A percentile compares a stretch with the other conserved stretches of the same genome.
Conservation (phyloP, 2,113 vertebrate genomes). For the Ivindomyrus marchei region DNA sequence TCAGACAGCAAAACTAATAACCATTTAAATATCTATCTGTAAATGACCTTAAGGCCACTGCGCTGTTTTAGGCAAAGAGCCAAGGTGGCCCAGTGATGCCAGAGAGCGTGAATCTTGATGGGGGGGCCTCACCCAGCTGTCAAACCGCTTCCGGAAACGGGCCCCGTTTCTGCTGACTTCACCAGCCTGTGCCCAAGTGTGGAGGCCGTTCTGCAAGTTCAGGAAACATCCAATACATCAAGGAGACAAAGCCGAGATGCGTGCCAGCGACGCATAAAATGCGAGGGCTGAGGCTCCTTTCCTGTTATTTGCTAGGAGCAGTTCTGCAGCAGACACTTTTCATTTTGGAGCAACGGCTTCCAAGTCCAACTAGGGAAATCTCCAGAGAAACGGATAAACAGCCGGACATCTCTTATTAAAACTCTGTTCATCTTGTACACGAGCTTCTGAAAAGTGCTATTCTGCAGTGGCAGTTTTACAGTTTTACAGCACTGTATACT, state of each 20-base stretch:
- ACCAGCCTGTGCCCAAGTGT: conserved; percentile 70
- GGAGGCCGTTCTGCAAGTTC: conserved; percentile 54
- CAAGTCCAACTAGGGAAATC: not conserved
- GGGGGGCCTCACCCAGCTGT: conserved; percentile 42
- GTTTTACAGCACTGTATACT: not conserved
- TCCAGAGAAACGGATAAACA: not conserved
- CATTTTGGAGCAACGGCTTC: not conserved
- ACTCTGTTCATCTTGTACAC: not conserved
- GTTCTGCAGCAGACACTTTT: not conserved
- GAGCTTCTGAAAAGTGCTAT: not conserved
- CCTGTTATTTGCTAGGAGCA: not conserved
- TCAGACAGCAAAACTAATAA: not conserved
- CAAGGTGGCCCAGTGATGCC: not conserved
- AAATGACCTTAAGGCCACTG: not conserved
- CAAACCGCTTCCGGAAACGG: conserved; percentile 29
- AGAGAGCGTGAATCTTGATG: not conserved
- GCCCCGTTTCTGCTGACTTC: conserved; percentile 49
- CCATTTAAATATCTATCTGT: not conserved
- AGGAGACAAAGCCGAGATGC: not conserved
- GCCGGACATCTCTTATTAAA: not conserved
- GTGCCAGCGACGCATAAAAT: not conserved
- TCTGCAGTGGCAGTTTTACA: not conserved
- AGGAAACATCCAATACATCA: not conserved
- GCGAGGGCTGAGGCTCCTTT: not conserved
- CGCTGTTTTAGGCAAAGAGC: not conserved